phyloP scores from a whole-genome alignment of 2,888 invertebrate genomes.

The Tryphoninae sp. region DNA sequence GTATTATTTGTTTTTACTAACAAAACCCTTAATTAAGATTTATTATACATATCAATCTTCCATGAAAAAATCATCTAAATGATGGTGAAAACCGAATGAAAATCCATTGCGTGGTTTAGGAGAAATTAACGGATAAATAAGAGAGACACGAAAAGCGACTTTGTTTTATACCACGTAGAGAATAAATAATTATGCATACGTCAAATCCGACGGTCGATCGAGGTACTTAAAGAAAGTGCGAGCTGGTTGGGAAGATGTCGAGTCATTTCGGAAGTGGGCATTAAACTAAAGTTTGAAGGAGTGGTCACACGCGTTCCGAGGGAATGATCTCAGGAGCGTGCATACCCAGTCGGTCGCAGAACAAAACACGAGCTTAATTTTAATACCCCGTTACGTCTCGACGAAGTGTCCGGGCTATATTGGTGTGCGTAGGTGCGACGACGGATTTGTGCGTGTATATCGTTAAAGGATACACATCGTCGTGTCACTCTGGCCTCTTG shows the following conservation, averaged over 20 bases:
- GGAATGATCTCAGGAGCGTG: constrained; percentile 31
- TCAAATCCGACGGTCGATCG: constrained; percentile 15
- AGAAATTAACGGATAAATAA: no score
- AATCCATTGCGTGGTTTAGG: no score
- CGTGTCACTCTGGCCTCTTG: constrained; percentile 25
- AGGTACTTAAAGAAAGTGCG: constrained; percentile 47
- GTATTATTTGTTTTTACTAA: no score
- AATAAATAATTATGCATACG: background rate
- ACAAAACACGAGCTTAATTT: constrained; percentile 48
- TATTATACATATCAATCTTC: no score
- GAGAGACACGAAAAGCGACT: no score
- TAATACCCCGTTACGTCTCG: constrained; percentile 45
- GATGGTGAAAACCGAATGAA: no score
- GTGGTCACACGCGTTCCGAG: constrained; percentile 42
- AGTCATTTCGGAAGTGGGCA: constrained; percentile 57
- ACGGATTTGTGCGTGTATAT: constrained; percentile 42
- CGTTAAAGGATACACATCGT: constrained; percentile 20
- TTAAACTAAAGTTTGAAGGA: constrained; percentile 51
- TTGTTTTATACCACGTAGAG: no score
- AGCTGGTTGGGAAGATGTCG: constrained; percentile 39
- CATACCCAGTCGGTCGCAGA: constrained; percentile 15
- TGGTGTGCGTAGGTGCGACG: background rate
- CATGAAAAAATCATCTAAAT: no score
- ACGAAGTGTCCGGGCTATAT: background rate
- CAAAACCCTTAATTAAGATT: no score